Evolutionary conservation across 2,888 invertebrate species (phyloP), one percentile per base, ranked within the genome.

Genomic region (Drosophila austrosaltans): DNA sequence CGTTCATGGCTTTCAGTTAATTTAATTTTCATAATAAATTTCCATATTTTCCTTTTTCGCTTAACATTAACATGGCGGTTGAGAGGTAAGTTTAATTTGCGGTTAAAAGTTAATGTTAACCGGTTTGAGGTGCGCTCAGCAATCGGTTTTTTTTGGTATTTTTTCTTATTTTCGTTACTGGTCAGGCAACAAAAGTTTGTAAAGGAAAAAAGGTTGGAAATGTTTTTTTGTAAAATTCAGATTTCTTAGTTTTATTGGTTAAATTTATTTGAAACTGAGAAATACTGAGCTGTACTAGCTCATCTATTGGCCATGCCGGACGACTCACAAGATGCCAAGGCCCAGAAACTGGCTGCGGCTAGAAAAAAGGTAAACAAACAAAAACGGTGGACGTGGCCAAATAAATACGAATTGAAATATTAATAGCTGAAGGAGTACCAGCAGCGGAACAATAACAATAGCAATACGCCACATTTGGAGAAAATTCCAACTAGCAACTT

Each of bases 341-440:
- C 91, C 3, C 89, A 91, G 65, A 92, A 92, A 65, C 71, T 92
- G 72, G 92, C 92, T 20, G 92, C 92, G 6, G 92, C 92, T 5
- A 84, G 90, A 25, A 92, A 91, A 78, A 92, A 92, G 91, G 92
- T 92, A 89, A 64, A 75, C 54, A 39, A 8, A 10, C 0, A 44
- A 48, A 57, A 65, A 30, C 60, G 28, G 69, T 72, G 70, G 87
- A 87, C 88, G 82, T 89, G 87, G 85, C 89, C 89, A 64, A 61
- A 44, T 53, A 74, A 54, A 66, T 60, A 84, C 75, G 79, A 89
- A 75, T 79, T 81, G 68, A 69, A 28, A 53, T 63, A 28, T 56
- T 44, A 40, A 54, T 59, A 90, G 91, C 79, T 91, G 67, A 91
- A 89, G 74, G 91, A 91, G 75, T 91, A 91, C 70, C 90, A 91